Conservation (phyloP, 2,888 invertebrate species). For the Ophion ventricosus region DNA sequence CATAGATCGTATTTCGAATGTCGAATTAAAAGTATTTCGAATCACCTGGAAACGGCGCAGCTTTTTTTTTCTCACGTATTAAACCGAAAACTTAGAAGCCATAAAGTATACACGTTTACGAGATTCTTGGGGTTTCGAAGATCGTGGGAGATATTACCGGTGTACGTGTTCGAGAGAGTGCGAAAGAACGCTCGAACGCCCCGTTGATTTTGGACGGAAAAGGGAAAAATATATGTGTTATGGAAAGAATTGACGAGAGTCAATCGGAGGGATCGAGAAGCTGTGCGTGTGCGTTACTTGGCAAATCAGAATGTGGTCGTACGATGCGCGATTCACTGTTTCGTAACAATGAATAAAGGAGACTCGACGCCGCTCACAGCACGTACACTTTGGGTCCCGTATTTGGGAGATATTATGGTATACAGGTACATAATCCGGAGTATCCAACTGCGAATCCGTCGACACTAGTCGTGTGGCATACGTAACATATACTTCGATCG, state of each 20-base stretch:
- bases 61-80: constrained; percentile 30
- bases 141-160: constrained; percentile 46
- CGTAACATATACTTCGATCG: constrained; percentile 46
- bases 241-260: neutral
- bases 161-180: neutral
- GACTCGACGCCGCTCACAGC: constrained; percentile 23
- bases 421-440: constrained; percentile 6
- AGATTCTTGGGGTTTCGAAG: constrained; percentile 20
- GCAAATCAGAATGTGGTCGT: constrained; percentile 51
- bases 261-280: constrained; percentile 18
- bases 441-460: constrained; percentile 56
- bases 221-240: neutral
- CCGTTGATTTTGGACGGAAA: constrained; percentile 17
- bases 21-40: too few species aligned
- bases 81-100: constrained; percentile 14
- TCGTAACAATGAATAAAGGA: constrained; percentile 51
- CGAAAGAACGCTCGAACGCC: constrained; percentile 5
- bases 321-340: constrained; percentile 28
- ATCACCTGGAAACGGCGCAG: too few species aligned
- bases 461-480: constrained; percentile 60
- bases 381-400: constrained; percentile 18
- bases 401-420: constrained; percentile 10
- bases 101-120: constrained; percentile 14
- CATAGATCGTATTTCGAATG: too few species aligned
- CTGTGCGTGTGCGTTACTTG: constrained; percentile 25